Base-by-base conservation (phyloP, 2,888 invertebrate species). In the Schizotus pectinicornis region DNA sequence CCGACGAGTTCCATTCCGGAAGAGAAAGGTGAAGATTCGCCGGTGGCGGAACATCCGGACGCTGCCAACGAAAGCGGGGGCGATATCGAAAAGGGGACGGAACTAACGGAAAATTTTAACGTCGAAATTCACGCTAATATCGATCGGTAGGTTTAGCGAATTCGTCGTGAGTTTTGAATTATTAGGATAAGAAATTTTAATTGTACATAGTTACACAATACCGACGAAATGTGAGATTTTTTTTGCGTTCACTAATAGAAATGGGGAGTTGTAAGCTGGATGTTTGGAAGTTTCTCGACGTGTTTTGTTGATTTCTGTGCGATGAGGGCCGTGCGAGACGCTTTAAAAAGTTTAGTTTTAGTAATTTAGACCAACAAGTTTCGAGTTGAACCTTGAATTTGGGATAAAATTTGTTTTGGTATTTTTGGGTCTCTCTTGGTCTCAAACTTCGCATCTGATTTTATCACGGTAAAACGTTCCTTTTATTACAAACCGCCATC, bases 61-160 rank as follows among this genome's bases (percentile, higher is more conserved):
- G 33, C n/a, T 3, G 33, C 12, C 31, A 13, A 36, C 5, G 30
- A 32, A 9, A 7, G 7, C 8, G 47, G 45, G n/a, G 59, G 53
- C 8, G 39, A 51, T 9, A 34, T 62, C 6, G 62, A 59, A 11
- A 58, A 56, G 31, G 55, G 48, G 7, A 61, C 61, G 6, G 57
- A 61, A 38, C 45, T 61, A 35, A 60, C 60, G n/a, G 60, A 60
- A 41, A 52, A 52, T 52, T 60, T 43, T 38, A 51, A 47, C 32
- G 39, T 52, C 33, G 52, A 56, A 45, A 56, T 35, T 52, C 55
- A 55, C 8, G 22, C 54, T 31, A 62, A 56, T 62, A 64, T 61
- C 58, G 69, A 72, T 61, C 70, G 72, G 72, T 73, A 73, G 71
- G 72, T 72, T 42, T 59, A 36, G 30, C 12, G 38, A 31, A 48